Conservation (phyloP, 2,888 invertebrate genomes). For the Phyto melanocephala region DNA sequence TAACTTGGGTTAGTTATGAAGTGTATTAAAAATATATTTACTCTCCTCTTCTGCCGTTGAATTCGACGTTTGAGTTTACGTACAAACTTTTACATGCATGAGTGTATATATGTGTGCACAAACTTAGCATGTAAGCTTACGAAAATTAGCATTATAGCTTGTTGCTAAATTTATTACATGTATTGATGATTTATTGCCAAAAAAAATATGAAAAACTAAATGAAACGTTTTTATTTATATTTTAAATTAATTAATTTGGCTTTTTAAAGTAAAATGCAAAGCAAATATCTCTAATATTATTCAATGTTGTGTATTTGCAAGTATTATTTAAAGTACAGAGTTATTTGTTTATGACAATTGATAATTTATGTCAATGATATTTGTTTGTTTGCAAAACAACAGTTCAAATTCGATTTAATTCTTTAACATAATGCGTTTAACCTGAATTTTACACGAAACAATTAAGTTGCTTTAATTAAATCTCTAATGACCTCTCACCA, state of each 20-base stretch:
- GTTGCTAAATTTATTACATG: constrained; percentile 55
- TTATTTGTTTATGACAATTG: too few relatives aligned
- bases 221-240: neutral
- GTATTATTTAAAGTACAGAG: too few relatives aligned
- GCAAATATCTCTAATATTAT: neutral
- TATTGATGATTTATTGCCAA: constrained; percentile 49
- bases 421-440: neutral
- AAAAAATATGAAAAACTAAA: constrained; percentile 34
- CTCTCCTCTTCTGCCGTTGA: neutral
- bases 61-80: too few relatives aligned
- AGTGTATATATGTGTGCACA: neutral
- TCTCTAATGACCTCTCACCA: constrained; percentile 43
- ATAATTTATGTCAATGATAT: neutral
- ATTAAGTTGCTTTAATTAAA: constrained; percentile 44
- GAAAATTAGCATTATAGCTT: too few relatives aligned
- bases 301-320: neutral
- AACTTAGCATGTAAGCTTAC: too few relatives aligned
- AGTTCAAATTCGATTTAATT: neutral
- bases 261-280: neutral
- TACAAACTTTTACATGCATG: neutral
- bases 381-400: neutral
- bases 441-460: constrained; percentile 4
- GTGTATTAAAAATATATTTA: constrained; percentile 41
- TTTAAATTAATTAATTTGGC: constrained; percentile 42
- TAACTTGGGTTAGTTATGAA: constrained; percentile 37